Conservation (phyloP, 2,888 invertebrate species). For the Drosophila gaucha region DNA sequence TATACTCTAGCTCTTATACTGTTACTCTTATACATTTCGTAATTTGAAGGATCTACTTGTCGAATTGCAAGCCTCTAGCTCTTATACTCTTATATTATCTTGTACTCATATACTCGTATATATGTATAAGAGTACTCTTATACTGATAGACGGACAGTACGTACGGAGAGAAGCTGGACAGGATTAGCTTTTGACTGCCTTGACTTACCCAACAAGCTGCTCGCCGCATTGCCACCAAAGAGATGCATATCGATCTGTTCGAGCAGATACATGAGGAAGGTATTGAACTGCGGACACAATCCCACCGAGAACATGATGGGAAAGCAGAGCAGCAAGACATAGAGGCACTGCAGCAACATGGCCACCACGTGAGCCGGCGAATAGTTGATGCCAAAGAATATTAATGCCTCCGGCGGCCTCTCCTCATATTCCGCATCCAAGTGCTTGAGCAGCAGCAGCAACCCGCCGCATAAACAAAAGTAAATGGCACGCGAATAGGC, state of each 20-base stretch:
- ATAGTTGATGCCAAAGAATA: slow-evolving; percentile 81
- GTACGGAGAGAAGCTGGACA: not conserved
- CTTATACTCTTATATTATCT: too few species aligned
- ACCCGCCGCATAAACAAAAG: slow-evolving; percentile 91
- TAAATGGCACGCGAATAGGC: slow-evolving; percentile 97
- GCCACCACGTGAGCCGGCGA: slow-evolving; percentile 88
- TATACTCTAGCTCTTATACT: too few species aligned
- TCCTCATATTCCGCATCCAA: slow-evolving; percentile 70
- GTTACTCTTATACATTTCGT: too few species aligned
- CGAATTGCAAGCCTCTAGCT: too few species aligned
- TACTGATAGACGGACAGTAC: too few species aligned
- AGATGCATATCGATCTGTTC: slow-evolving; percentile 97
- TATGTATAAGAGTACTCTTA: too few species aligned
- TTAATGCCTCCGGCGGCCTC: slow-evolving; percentile 46
- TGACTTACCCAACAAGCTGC: slow-evolving; percentile 89
- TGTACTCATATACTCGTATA: not conserved
- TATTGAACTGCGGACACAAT: slow-evolving; percentile 98
- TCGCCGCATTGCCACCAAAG: slow-evolving; percentile 95
- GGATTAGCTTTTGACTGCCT: not conserved
- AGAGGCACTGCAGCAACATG: slow-evolving; percentile 90
- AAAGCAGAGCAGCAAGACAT: slow-evolving; percentile 93
- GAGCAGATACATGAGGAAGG: slow-evolving; percentile 97
- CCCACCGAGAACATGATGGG: slow-evolving; percentile 98
- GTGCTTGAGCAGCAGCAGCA: slow-evolving; percentile 85
- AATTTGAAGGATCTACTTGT: too few species aligned